Evolutionary conservation across 2,888 invertebrate species (phyloP).

Genomic region (Caenorhabditis angaria): DNA sequence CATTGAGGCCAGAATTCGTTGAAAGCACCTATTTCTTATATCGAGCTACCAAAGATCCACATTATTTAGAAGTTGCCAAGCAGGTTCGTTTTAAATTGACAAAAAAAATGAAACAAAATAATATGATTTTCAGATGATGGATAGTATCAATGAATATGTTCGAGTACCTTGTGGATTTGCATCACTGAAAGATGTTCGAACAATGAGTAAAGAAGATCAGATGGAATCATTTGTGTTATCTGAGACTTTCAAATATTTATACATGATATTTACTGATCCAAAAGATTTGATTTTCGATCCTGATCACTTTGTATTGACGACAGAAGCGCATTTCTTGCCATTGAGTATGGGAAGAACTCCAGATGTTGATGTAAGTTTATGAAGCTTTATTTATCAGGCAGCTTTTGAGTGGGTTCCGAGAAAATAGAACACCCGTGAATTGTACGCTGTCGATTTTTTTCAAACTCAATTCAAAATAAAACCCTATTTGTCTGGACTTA

Average conservation of each 20-base stretch:
- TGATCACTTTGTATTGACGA: conserved; percentile 75
- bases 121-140: conserved; percentile 78
- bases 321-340: conserved; percentile 93
- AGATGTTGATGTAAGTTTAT: conserved; percentile 8
- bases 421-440: too few relatives aligned
- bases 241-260: conserved; percentile 97
- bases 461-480: too few relatives aligned
- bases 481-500: too few relatives aligned
- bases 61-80: conserved; percentile 91
- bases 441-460: too few relatives aligned
- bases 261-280: conserved; percentile 87
- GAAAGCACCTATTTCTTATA: conserved; percentile 97
- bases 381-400: too few relatives aligned
- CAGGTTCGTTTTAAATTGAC: conserved; percentile 72
- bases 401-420: too few relatives aligned
- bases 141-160: conserved; percentile 87
- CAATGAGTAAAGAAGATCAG: conserved; percentile 83
- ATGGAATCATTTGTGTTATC: conserved; percentile 98
- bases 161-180: conserved; percentile 96
- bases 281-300: conserved; percentile 73
- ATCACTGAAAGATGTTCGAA: conserved; percentile 92
- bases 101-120: neutral
- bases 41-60: conserved; percentile 90
- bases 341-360: conserved; percentile 74
- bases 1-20: conserved; percentile 90